Base-by-base conservation (phyloP, 2,888 invertebrate genomes). In the Rutpela maculata region DNA sequence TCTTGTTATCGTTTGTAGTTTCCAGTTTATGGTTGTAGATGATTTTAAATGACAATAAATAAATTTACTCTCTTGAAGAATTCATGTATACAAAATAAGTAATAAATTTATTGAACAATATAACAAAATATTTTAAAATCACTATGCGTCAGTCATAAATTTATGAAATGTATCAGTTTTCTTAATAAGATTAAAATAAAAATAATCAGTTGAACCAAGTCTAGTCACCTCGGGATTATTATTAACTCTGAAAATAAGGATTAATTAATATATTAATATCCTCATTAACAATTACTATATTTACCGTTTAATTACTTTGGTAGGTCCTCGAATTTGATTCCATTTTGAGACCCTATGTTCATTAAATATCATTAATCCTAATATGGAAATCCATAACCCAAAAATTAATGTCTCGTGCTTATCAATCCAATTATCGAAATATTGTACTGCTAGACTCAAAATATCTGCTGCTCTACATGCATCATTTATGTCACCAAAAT, bases 351-450 rank as follows among this genome's bases (percentile, higher is more conserved):
- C 91, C 17, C 94, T 94, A 26, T 92, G 91, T 86, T 91, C 90
- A 89, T 96, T 96, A 22, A 92, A 89, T 6, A 94, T 89, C 96
- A 96, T 96, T 26, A 95, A 88, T 26, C 95, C 94, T 68, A 95
- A 91, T 18, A 95, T 91, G 19, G 92, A 91, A 22, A 92, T 90
- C 87, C 93, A 95, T 80, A 94, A 89, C 22, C 94, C 94, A 88
- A 92, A 92, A 84, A 76, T 83, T 78, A 85, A 77, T 65, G 84
- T 84, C 15, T 88, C 87, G 56, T 87, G 83, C 19, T 85, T 92
- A 9, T 88, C 93, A 90, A 92, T 90, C 96, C 95, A 92, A 87
- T 93, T 93, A 15, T 91, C 91, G 38, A 94, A 90, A 86, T 97
- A 91, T 57, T 91, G 90, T 85, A 96, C 96, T 0, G 95, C 92